Conservation (phyloP, 1,140 invertebrate genomes). For the Lordiphosa clarofinis region DNA sequence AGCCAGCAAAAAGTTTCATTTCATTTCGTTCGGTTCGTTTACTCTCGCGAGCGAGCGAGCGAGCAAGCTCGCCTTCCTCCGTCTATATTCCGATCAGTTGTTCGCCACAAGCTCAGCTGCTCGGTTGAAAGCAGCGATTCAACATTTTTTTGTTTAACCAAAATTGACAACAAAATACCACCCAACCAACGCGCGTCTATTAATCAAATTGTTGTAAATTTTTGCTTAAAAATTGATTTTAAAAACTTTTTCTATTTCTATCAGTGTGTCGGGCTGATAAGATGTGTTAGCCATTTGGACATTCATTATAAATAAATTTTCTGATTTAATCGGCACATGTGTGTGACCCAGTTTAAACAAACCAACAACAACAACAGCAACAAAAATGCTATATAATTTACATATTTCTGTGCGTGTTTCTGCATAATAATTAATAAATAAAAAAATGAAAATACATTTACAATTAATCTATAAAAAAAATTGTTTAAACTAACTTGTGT, state of each 20-base stretch:
- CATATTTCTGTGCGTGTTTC: conserved; percentile 48
- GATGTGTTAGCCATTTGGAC: background rate
- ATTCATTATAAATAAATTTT: conserved; percentile 50
- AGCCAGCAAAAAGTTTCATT: conserved; percentile 19
- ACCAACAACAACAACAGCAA: conserved; percentile 40
- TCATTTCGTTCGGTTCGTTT: no score
- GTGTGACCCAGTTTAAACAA: conserved; percentile 64
- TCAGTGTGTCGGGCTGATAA: no score
- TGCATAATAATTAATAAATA: conserved; percentile 68
- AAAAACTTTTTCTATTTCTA: conserved; percentile 12
- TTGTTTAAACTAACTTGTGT: conserved; percentile 43
- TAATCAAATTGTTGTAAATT: conserved; percentile 65
- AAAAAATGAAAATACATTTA: conserved; percentile 49
- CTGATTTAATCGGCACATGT: conserved; percentile 70
- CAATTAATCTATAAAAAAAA: conserved; percentile 46
- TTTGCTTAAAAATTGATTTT: conserved; percentile 50
- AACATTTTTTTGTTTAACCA: conserved; percentile 16
- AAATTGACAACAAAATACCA: conserved; percentile 63
- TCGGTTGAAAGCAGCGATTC: conserved; percentile 39
- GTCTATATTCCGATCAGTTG: conserved; percentile 54
- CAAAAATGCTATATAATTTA: conserved; percentile 56
- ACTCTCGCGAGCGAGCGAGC: no score
- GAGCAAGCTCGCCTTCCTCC: background rate
- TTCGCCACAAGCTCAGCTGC: conserved; percentile 63
- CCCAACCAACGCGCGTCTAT: no score